Base-by-base conservation (phyloP, 2,888 invertebrate species). In the Ochropleura leucogaster region DNA sequence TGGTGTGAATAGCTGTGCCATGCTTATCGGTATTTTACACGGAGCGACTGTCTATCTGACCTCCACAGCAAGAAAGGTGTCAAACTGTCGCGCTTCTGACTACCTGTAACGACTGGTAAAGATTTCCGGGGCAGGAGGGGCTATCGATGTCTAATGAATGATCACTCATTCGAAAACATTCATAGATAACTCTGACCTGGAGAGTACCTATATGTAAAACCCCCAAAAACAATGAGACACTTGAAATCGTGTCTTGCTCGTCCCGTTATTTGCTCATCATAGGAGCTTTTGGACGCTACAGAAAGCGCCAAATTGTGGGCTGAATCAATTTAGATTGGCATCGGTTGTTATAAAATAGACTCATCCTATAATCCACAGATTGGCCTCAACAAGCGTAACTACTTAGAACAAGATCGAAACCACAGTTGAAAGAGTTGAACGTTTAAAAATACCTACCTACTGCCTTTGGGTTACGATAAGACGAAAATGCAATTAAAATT, bases 401-500 rank as follows among this genome's bases (percentile, higher is more conserved):
- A n/a, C n/a, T n/a, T 42, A n/a, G 1, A 16, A 7, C 14, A 59
- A 14, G 60, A 60, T 60, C 10, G 40, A 55, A 46, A 62, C 0
- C 12, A 66, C 4, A 18, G 0, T 12, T 5, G 3, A n/a, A 75
- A 49, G 0, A 2, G 40, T 14, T 20, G 20, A 20, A 42, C 3
- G n/a, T 42, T 44, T 1, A 49, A 57, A 57, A 74, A 49, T 30
- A 30, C 0, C 40, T 14, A 44, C 16, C n/a, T 49, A 49, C 5
- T 30, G 40, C 9, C 12, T 68, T n/a, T 12, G 47, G 16, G 4
- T n/a, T 51, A 47, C 4, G 9, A 47, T 51, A 47, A 3, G 9
- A 47, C 3, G 18, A 46, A 71, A 71, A 49, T 70, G n/a, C 70
- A 44, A n/a, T 20, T 42, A 20, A 9, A 16, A 47, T 20, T 53